Conservation (phyloP, 2,888 invertebrate species). For the Lacanobia oleracea region DNA sequence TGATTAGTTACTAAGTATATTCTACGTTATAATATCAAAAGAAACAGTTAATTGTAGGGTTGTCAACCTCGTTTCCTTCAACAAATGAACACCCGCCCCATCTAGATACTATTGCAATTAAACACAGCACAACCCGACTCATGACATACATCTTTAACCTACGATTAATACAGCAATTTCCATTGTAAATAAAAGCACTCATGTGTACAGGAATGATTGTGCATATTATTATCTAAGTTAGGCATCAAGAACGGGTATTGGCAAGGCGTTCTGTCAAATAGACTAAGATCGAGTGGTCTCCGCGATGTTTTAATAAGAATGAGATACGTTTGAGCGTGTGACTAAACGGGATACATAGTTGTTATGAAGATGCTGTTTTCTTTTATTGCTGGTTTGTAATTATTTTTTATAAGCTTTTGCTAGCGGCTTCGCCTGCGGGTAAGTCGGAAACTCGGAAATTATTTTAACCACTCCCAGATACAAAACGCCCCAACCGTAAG, state of each 20-base stretch:
- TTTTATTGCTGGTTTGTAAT: slow-evolving; percentile 3
- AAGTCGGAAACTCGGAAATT: no score
- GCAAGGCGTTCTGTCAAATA: slow-evolving; percentile 67
- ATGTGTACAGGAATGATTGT: slow-evolving; percentile 49
- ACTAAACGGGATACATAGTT: slow-evolving; percentile 32
- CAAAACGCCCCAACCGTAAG: no score
- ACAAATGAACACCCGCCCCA: background rate
- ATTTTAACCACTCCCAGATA: no score
- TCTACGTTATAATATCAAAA: no score
- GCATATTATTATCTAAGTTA: slow-evolving; percentile 51
- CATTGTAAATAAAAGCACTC: slow-evolving; percentile 55
- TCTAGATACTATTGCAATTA: no score
- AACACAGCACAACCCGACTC: background rate
- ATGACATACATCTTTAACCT: slow-evolving; percentile 16
- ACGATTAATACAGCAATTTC: slow-evolving; percentile 36
- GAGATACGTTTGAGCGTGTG: slow-evolving; percentile 58
- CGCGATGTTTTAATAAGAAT: slow-evolving; percentile 64
- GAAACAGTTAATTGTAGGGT: no score
- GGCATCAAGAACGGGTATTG: slow-evolving; percentile 53
- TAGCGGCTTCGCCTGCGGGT: background rate
- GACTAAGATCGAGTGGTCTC: slow-evolving; percentile 73
- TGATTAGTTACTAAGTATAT: no score
- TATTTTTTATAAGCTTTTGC: background rate
- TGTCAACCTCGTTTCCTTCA: background rate
- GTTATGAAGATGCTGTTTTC: slow-evolving; percentile 3